Percentiles rank a stretch among this genome's conserved stretches.
Conservation (phyloP, 1,140 invertebrate genomes). For the Leptestheria dahalacensis region DNA sequence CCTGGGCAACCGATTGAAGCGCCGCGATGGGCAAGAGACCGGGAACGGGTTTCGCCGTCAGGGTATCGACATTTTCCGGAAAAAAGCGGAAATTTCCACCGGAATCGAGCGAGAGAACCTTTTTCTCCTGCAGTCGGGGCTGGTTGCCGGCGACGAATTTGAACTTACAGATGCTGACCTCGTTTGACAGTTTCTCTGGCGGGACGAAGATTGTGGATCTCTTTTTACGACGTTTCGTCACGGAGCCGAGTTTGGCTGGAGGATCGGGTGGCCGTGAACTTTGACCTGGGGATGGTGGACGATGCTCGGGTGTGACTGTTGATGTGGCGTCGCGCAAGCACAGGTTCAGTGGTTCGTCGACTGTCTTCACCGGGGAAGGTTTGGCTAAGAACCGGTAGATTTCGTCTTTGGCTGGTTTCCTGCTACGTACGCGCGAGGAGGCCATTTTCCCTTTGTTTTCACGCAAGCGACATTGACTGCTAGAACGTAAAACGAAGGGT, state of each 20-base stretch:
- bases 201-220: slow-evolving; percentile 6
- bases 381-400: slow-evolving; percentile 63
- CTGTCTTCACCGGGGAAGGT: slow-evolving; percentile 24
- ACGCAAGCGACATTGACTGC: neutral
- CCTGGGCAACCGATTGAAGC: neutral
- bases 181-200: slow-evolving; percentile 19
- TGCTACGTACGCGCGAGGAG: slow-evolving; percentile 59
- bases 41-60: neutral
- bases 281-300: neutral
- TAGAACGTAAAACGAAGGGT: neutral
- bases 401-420: slow-evolving; percentile 77
- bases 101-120: slow-evolving; percentile 71
- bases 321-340: slow-evolving; percentile 46
- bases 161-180: slow-evolving; percentile 75
- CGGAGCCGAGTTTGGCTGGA: neutral
- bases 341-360: slow-evolving; percentile 65
- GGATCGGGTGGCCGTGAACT: neutral
- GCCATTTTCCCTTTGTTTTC: slow-evolving; percentile 33
- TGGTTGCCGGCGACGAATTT: slow-evolving; percentile 80
- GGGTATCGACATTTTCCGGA: slow-evolving; percentile 34
- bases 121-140: slow-evolving; percentile 72
- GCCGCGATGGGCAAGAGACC: neutral
- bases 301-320: neutral
- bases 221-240: neutral
- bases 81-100: slow-evolving; percentile 72